Percentiles rank a stretch among this genome's conserved stretches.
Conservation (phyloP, 1,140 invertebrate species). For the Medauroidea extradentata region DNA sequence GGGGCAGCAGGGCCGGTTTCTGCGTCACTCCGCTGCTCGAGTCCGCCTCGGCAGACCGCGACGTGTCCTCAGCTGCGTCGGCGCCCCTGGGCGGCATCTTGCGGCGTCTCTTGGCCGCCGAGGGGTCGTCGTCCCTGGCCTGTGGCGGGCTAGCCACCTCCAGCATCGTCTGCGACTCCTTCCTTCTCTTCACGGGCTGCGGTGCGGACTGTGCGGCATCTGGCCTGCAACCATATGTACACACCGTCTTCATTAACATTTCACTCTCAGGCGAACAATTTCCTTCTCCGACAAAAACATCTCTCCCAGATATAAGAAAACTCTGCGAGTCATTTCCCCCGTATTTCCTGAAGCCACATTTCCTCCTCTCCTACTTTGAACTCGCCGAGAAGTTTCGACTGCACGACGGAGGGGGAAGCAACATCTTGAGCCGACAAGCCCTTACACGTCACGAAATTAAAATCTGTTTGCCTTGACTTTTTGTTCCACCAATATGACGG, state of each 20-base stretch:
- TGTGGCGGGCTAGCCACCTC: not conserved
- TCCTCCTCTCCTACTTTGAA: not conserved
- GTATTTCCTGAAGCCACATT: not conserved
- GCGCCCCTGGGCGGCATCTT: not conserved
- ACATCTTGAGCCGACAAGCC: conserved; percentile 7
- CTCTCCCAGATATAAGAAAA: not conserved
- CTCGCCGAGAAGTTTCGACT: not conserved
- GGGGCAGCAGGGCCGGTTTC: conserved; percentile 51
- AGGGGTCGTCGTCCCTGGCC: too few relatives aligned
- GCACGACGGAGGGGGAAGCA: not conserved
- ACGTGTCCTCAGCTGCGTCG: not conserved
- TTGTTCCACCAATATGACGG: not conserved
- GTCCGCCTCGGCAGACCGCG: not conserved
- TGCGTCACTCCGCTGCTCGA: not conserved
- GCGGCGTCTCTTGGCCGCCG: conserved; percentile 4
- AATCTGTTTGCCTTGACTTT: conserved; percentile 5
- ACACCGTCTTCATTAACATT: conserved; percentile 8
- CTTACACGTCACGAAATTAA: conserved; percentile 2
- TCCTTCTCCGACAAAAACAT: not conserved
- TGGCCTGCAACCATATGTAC: conserved; percentile 6
- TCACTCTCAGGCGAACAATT: not conserved
- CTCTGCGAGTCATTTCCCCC: not conserved
- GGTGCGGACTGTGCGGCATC: not conserved
- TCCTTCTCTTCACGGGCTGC: conserved; percentile 3
- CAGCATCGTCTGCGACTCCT: not conserved